phyloP scores from a whole-genome alignment of 1,140 invertebrate genomes.

The Varroa destructor region DNA sequence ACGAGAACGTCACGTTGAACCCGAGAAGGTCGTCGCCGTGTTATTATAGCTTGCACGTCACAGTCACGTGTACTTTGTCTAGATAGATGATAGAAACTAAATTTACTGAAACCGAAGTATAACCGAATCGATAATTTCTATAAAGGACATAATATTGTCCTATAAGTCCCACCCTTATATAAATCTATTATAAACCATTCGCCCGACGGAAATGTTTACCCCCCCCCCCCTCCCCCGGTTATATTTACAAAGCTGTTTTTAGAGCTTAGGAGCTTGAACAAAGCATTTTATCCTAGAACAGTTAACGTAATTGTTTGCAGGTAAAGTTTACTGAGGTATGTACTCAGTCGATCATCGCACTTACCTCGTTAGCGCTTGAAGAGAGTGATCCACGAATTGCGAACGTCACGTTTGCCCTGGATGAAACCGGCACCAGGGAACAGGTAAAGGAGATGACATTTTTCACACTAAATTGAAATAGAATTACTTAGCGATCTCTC shows the following conservation, averaged over 20 bases:
- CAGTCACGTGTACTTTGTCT: neutral
- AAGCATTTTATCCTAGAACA: too few relatives aligned
- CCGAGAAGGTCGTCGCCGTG: slow-evolving; percentile 1
- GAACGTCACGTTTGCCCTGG: slow-evolving; percentile 6
- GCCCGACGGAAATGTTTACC: too few relatives aligned
- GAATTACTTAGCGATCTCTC: too few relatives aligned
- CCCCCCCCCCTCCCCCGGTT: too few relatives aligned
- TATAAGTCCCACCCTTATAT: too few relatives aligned
- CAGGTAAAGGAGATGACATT: neutral
- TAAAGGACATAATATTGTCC: too few relatives aligned
- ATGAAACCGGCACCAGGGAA: slow-evolving; percentile 7
- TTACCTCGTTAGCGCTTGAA: slow-evolving; percentile 4
- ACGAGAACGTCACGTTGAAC: slow-evolving; percentile 17
- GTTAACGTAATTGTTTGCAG: neutral
- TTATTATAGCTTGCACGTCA: neutral
- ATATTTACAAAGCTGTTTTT: too few relatives aligned
- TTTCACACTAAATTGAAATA: too few relatives aligned
- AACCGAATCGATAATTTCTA: too few relatives aligned
- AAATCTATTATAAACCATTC: too few relatives aligned
- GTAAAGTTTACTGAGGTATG: slow-evolving; percentile 18
- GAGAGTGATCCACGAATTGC: slow-evolving; percentile 10
- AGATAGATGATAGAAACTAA: neutral
- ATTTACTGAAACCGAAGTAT: too few relatives aligned
- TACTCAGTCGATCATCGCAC: neutral
- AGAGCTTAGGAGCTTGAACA: too few relatives aligned